Evolutionary conservation across 2,888 invertebrate species (phyloP), one percentile per base, ranked within the genome.

Genomic region (Lycocerus yunnanus): DNA sequence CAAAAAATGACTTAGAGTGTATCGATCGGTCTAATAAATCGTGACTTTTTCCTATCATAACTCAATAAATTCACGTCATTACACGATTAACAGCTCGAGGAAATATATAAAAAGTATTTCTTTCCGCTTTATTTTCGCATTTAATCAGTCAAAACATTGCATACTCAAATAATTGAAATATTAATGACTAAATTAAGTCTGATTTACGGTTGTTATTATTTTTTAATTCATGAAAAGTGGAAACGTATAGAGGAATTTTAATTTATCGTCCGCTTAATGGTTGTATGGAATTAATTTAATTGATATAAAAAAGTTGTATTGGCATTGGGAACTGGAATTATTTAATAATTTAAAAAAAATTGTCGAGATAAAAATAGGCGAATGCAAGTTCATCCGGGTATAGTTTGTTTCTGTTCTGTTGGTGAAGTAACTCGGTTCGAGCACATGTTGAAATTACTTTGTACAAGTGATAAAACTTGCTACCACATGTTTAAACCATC

Each of bases 401-500:
- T 63, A n/a, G 18, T 63, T 63, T 43, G 43, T 43, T 43, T 43
- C 43, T 43, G 43, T 43, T 70, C 71, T 71, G 58, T 73, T 67
- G 58, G 20, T 61, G 61, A 69, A 73, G 68, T 61, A 27, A 20
- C 18, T 14, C n/a, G 43, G 43, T 43, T 43, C 43, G 15, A 74
- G 60, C 75, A 75, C 61, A 75, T 72, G 75, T 75, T 71, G 66
- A 71, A 74, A 67, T 58, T 74, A 70, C 63, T 71, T 65, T 60
- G 16, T 71, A 74, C 74, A 74, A 74, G 72, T 75, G 78, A 77
- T 77, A 77, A 65, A 78, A 75, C 73, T 77, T 63, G 66, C 66
- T 59, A 69, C 72, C 78, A 78, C 74, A 78, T 78, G 78, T 78
- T 78, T 69, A 68, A 18, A 14, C 59, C 69, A 67, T 74, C 78